Conservation (phyloP, 2,797 vertebrate genomes). For the Smutsia temminckii region DNA sequence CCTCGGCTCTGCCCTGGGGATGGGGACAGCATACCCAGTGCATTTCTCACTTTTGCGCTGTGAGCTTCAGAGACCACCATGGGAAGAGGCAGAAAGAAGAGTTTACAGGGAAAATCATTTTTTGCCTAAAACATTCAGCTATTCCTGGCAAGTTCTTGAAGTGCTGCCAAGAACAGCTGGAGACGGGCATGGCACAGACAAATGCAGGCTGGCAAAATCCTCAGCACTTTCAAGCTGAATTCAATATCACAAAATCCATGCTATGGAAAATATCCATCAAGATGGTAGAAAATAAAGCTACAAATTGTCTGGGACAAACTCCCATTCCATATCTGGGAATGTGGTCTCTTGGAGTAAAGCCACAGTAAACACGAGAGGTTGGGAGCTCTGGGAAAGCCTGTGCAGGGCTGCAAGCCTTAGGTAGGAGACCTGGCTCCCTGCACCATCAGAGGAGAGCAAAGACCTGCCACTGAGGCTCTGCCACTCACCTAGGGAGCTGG, state of each 20-base stretch:
- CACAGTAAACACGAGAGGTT: rapidly evolving
- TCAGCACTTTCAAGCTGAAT: neutral
- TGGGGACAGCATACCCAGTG: rapidly evolving
- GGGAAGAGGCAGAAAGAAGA: neutral
- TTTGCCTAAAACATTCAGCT: neutral
- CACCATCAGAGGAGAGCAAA: neutral
- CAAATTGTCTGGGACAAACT: neutral
- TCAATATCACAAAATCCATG: neutral
- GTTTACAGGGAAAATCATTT: neutral
- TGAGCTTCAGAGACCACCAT: neutral
- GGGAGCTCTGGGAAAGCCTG: no score
- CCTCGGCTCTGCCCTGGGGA: neutral
- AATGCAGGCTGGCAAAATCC: neutral
- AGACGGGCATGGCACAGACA: neutral
- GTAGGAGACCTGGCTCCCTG: neutral
- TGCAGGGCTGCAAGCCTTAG: rapidly evolving
- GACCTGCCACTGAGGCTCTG: neutral
- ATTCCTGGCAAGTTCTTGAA: neutral
- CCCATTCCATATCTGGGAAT: neutral
- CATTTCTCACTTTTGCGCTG: neutral
- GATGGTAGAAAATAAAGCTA: neutral
- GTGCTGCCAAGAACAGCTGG: neutral
- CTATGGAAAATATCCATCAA: neutral
- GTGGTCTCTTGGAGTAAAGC: neutral
- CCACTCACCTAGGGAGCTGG: rapidly evolving